phyloP scores from a whole-genome alignment of 2,888 invertebrate species.

The Drosophila multiciliata region DNA sequence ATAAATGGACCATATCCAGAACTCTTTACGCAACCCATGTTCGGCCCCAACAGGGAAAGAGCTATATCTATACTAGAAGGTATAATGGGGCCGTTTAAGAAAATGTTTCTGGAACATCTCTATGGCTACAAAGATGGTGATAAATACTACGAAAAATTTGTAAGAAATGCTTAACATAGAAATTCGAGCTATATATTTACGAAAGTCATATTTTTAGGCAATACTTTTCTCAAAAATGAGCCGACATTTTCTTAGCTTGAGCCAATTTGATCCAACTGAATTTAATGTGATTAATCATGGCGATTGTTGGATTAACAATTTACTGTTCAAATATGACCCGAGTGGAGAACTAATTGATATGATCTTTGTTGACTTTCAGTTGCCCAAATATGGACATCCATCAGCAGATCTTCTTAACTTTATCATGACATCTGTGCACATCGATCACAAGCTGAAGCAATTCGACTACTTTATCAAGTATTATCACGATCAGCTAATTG shows the following conservation, averaged over 20 bases:
- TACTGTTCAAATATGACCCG: constrained; percentile 74
- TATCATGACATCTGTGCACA: constrained; percentile 77
- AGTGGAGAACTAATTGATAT: constrained; percentile 69
- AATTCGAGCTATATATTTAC: neutral
- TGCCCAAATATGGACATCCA: constrained; percentile 77
- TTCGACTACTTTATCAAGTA: constrained; percentile 82
- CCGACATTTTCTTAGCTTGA: constrained; percentile 42
- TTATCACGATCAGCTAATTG: constrained; percentile 77
- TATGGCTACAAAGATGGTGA: constrained; percentile 49
- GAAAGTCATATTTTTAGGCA: constrained; percentile 42
- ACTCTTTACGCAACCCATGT: constrained; percentile 40
- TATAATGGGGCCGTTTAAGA: constrained; percentile 46
- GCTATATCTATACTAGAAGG: constrained; percentile 45
- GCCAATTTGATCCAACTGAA: constrained; percentile 51
- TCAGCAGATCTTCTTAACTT: constrained; percentile 80
- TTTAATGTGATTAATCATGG: constrained; percentile 82
- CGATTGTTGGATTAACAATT: constrained; percentile 80
- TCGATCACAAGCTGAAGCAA: constrained; percentile 74
- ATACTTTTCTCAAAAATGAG: constrained; percentile 50
- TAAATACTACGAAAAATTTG: constrained; percentile 67
- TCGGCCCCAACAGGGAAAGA: constrained; percentile 41
- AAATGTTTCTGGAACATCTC: constrained; percentile 52
- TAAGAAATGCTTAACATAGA: constrained; percentile 33
- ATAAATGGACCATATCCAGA: constrained; percentile 66
- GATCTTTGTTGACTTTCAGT: constrained; percentile 81